Conservation (phyloP, 2,888 invertebrate genomes). For the Ceramica pisi region DNA sequence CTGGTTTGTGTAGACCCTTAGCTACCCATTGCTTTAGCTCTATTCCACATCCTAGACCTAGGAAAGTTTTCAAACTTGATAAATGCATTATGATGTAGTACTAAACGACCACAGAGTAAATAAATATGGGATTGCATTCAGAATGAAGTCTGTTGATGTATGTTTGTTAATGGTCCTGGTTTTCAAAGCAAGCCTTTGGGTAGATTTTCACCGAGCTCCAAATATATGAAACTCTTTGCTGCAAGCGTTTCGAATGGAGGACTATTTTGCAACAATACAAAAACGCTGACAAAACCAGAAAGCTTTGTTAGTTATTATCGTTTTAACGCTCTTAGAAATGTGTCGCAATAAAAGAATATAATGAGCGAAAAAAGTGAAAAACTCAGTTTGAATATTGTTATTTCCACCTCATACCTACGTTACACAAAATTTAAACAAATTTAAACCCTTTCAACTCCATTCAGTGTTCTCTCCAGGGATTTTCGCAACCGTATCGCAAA, state of each 20-base stretch:
- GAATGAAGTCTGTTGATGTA: conserved; percentile 30
- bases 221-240: conserved; percentile 7
- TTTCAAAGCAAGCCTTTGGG: conserved; percentile 23
- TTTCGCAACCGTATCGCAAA: conserved; percentile 6
- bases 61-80: too few relatives aligned
- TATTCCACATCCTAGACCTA: too few relatives aligned
- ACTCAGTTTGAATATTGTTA: neutral
- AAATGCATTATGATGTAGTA: conserved; percentile 7
- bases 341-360: neutral
- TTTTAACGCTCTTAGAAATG: neutral
- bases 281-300: conserved; percentile 1
- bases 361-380: neutral
- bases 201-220: conserved; percentile 4
- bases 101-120: neutral
- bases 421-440: neutral
- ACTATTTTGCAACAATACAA: conserved; percentile 8
- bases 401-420: neutral
- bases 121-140: conserved; percentile 24
- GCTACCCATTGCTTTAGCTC: neutral
- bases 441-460: neutral
- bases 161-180: conserved; percentile 33
- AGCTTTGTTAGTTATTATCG: conserved; percentile 2
- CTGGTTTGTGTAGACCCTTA: too few relatives aligned
- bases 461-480: conserved; percentile 1
- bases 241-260: neutral